phyloP scores from a whole-genome alignment of 2,888 invertebrate genomes.

The Macaria notata region DNA sequence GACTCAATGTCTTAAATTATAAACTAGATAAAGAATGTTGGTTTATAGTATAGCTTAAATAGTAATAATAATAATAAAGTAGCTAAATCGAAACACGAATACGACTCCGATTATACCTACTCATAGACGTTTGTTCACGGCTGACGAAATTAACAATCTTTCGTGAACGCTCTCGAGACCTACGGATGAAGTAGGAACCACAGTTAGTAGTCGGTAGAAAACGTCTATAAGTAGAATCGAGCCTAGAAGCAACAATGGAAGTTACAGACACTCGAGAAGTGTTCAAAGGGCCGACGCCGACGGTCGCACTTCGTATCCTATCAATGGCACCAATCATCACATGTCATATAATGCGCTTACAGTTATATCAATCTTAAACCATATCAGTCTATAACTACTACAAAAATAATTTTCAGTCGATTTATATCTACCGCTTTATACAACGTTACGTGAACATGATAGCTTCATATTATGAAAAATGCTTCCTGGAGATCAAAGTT shows the following conservation, averaged over 20 bases:
- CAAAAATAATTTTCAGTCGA: slow-evolving; percentile 82
- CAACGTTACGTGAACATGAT: slow-evolving; percentile 55
- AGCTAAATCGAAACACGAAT: slow-evolving; percentile 31
- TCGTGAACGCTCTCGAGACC: background rate
- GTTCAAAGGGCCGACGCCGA: slow-evolving; percentile 55
- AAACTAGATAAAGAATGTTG: slow-evolving; percentile 30
- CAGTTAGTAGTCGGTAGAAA: slow-evolving; percentile 9
- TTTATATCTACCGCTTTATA: slow-evolving; percentile 72
- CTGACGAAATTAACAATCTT: background rate
- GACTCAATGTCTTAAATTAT: slow-evolving; percentile 32
- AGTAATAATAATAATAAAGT: slow-evolving; percentile 26
- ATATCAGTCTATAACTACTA: slow-evolving; percentile 81
- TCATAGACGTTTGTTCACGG: slow-evolving; percentile 21
- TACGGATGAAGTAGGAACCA: background rate
- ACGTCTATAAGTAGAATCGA: slow-evolving; percentile 29
- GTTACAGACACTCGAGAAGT: slow-evolving; percentile 66
- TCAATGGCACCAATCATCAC: slow-evolving; percentile 82
- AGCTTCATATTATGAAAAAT: slow-evolving; percentile 53
- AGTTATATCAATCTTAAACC: slow-evolving; percentile 62
- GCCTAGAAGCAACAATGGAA: slow-evolving; percentile 71
- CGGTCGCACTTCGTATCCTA: slow-evolving; percentile 73
- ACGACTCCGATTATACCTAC: slow-evolving; percentile 25
- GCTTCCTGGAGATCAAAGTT: slow-evolving; percentile 70
- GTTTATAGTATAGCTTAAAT: slow-evolving; percentile 27
- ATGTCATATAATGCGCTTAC: slow-evolving; percentile 79